Percentiles rank a stretch among this genome's conserved stretches.
Conservation (phyloP, 2,888 invertebrate species). For the Aromia moschata region DNA sequence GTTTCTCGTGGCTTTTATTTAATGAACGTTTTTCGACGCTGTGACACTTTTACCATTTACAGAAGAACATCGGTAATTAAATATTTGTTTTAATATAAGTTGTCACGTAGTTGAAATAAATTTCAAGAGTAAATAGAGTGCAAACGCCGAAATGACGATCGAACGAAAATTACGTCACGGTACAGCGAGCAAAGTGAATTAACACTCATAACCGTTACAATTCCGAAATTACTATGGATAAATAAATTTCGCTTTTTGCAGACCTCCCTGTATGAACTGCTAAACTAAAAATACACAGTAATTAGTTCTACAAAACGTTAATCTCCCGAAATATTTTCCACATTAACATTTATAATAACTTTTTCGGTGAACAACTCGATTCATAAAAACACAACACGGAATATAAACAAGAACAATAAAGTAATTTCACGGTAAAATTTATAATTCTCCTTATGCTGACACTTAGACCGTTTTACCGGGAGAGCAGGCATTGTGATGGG, state of each 20-base stretch:
- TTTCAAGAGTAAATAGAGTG: neutral
- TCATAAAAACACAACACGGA: conserved; percentile 36
- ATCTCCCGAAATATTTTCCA: conserved; percentile 12
- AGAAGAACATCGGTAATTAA: neutral
- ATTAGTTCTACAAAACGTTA: conserved; percentile 9
- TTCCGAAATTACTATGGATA: conserved; percentile 1
- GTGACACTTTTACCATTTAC: neutral
- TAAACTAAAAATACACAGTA: conserved; percentile 16
- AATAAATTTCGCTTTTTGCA: conserved; percentile 1
- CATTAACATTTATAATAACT: conserved; percentile 26
- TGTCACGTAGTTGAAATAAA: neutral
- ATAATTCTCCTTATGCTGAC: conserved; percentile 31
- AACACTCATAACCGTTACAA: neutral
- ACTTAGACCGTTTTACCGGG: conserved; percentile 12
- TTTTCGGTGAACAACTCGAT: conserved; percentile 7
- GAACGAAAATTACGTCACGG: neutral
- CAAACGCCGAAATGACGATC: neutral
- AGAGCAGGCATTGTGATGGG: conserved; percentile 7
- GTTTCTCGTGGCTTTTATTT: neutral
- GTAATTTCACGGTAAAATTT: conserved; percentile 43
- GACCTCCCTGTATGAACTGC: conserved; percentile 10
- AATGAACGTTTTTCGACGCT: neutral
- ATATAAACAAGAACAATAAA: conserved; percentile 44
- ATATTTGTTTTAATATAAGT: conserved; percentile 1
- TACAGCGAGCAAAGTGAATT: neutral